Base-by-base conservation (phyloP, 2,797 vertebrate genomes). In the Dendrocincla tyrannina region DNA sequence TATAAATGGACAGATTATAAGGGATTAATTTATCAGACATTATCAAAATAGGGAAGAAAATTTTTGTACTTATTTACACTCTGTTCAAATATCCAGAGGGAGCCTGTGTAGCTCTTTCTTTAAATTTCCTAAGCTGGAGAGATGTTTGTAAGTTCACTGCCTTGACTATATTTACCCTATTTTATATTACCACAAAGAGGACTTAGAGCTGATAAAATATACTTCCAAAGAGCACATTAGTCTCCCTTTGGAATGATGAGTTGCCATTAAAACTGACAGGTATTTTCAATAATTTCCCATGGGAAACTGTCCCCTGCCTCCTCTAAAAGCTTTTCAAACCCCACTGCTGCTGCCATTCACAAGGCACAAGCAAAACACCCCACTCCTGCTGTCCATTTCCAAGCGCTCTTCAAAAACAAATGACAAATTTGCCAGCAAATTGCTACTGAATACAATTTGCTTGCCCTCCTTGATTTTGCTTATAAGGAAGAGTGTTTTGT, bases 211-310 rank as follows among this genome's bases (percentile, higher is more conserved):
- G 79, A 88, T 92, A 93, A 91, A 85, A 91, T 62, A 68, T 33
- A 89, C 84, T 93, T 96, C 89, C 94, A 81, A 91, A 93, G 83
- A 95, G 85, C 85, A 88, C 85, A 95, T 94, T 94, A 91, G 47
- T 93, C 68, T 92, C 62, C 53, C 88, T 86, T 77, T 49, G 91
- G 88, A 96, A 94, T 82, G 80, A 95, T 82, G 83, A 82, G 74
- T 67, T 92, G 86, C 77, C 88, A 95, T 93, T 92, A 95, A 86
- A 85, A 95, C 77, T 95, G 95, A 88, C 88, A 93, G 85, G 83
- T 94, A 95, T 93, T 96, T 95, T 93, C 73, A 41, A 37, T 95
- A 94, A 96, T 96, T 95, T 96, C 94, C 88, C 95, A 49, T 25
- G 88, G 85, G 95, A 91, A 67, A 84, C 70, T 79, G 73, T 95